Evolutionary conservation across 2,888 invertebrate species (phyloP).

Genomic region (Athetis lepigone): DNA sequence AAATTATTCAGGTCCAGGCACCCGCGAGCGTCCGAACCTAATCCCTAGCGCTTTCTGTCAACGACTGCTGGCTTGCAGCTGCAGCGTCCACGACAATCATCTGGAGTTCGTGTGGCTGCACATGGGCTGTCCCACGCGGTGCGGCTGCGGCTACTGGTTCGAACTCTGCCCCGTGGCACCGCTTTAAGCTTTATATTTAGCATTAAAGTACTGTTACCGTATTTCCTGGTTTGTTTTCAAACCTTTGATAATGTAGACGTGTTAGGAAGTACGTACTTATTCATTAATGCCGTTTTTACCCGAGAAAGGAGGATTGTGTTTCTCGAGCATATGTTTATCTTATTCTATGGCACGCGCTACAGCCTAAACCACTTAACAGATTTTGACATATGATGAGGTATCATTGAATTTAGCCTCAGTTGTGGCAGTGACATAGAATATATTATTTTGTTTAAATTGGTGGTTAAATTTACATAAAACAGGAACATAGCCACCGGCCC

Average conservation of each 20-base stretch:
- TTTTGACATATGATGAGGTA: too few relatives aligned
- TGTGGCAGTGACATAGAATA: too few relatives aligned
- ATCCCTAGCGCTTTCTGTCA: conserved; percentile 93
- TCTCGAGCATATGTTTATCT: too few relatives aligned
- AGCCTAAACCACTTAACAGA: too few relatives aligned
- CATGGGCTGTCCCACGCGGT: conserved; percentile 80
- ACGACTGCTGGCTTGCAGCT: conserved; percentile 93
- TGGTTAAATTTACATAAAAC: too few relatives aligned
- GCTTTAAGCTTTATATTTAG: conserved; percentile 52
- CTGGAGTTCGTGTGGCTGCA: conserved; percentile 84
- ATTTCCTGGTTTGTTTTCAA: not conserved
- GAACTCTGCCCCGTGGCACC: conserved; percentile 84
- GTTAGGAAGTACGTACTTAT: not conserved
- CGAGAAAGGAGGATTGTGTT: too few relatives aligned
- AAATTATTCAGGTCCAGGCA: conserved; percentile 88
- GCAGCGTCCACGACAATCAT: conserved; percentile 90
- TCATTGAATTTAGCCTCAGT: too few relatives aligned
- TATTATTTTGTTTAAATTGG: too few relatives aligned
- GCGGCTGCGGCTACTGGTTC: conserved; percentile 87
- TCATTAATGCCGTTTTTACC: too few relatives aligned
- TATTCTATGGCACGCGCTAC: too few relatives aligned
- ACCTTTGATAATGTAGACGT: not conserved
- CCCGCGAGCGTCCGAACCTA: conserved; percentile 92
- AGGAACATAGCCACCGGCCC: too few relatives aligned
- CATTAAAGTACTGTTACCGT: conserved; percentile 23